Evolutionary conservation across 2,888 invertebrate genomes (phyloP), one percentile per base, ranked within the genome.

Genomic region (Carterocephalus palaemon): DNA sequence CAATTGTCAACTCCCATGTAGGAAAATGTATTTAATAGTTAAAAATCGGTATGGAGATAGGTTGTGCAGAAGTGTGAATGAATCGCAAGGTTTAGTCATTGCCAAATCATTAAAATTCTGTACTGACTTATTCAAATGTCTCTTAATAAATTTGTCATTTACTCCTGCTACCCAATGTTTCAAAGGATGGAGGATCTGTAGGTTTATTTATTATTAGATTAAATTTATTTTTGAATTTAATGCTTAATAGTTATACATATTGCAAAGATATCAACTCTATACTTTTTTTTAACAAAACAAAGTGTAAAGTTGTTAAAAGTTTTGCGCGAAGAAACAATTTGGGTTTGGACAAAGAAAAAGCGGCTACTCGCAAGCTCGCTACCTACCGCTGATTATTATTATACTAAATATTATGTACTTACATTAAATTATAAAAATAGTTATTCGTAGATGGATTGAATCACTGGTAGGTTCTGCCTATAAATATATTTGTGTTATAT

Each of bases 1-100:
- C 87, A 87, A 57, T 68, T 88, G 47, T 88, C 87, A 10, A 88
- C 88, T 47, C 87, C 87, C 39, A 88, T 88, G 88, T 88, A 59
- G 47, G 40, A 17, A 19, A 36, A 41, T 23, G 23, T 43, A 43
- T 9, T 36, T 46, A 31, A 37, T 46, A 43, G 33, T 12, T 33
- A 24, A 40, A n/a, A 8, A 34, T 26, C 4, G 17, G n/a, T 20
- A 20, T 5, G 7, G 6, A 5, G 20, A 6, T 7, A 20, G 6
- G 6, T 15, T 29, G 19, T 22, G 34, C 6, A n/a, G 20, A 6
- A 19, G 19, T 38, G 13, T 39, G 29, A n/a, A n/a, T n/a, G n/a
- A n/a, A n/a, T n/a, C n/a, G n/a, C n/a, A n/a, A n/a, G n/a, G n/a
- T n/a, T n/a, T n/a, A n/a, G n/a, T n/a, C n/a, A n/a, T n/a, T n/a